Base-by-base conservation (phyloP, 2,113 vertebrate species). In the Protobothrops mucrosquamatus region DNA sequence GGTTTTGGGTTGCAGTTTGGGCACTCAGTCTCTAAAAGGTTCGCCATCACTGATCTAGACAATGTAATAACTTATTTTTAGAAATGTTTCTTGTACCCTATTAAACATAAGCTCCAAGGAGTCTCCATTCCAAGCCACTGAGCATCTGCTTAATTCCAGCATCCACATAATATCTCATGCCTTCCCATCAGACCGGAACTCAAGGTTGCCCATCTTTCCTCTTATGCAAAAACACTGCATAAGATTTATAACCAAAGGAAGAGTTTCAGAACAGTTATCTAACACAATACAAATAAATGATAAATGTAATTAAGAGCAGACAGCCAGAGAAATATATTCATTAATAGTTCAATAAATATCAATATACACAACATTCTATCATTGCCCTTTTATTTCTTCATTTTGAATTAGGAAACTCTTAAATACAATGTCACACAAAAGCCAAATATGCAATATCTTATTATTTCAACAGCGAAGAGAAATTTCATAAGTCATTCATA, bases 401-500 rank as follows among this genome's bases (percentile, higher is more conserved):
- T 93, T 96, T 96, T 57, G 24, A 95, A 93, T 51, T 55, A 61
- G 39, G 91, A 96, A 95, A 93, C 48, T 89, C 91, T 89, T 95
- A 95, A 97, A 95, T 95, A 93, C 0, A 89, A 85, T 92, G 91
- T 91, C 91, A 61, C 52, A 51, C 61, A 61, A 87, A 94, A 95
- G 93, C 88, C 93, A 95, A 96, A 91, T 89, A 89, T 89, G 93
- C 74, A 88, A 94, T 93, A 96, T 93, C 90, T 90, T 93, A 93
- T 94, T 96, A 94, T 95, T 95, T 97, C 93, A 92, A 91, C 94
- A 91, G 94, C 26, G 95, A 96, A 96, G 92, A 88, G 93, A 93
- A 95, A 96, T 96, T 97, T 96, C 88, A 89, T 96, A 96, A 96
- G 93, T 96, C 61, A 88, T 97, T 96, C 94, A 92, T 94, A 96